Evolutionary conservation across 1,140 invertebrate species (phyloP).

Genomic region (Calephelis nemesis): DNA sequence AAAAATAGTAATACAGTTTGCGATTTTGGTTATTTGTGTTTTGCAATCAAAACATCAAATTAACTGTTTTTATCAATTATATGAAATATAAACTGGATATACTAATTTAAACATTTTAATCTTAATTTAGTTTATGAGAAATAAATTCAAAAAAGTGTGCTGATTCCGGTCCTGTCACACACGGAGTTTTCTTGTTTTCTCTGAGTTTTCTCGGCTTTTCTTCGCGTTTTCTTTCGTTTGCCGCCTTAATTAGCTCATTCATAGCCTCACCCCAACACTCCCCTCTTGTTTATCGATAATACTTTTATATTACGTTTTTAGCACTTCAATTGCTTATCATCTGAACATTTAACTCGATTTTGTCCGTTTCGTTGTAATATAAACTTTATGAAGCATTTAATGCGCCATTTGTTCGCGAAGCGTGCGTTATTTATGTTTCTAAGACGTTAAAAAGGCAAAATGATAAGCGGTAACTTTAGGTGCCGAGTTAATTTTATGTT

Average conservation of each 20-base stretch:
- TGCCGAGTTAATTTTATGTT: background rate
- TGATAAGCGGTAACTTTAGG: background rate
- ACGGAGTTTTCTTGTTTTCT: conserved; percentile 74
- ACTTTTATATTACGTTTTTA: conserved; percentile 70
- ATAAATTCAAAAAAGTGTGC: background rate
- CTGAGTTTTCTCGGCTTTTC: conserved; percentile 74
- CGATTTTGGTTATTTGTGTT: no score
- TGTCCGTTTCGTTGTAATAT: conserved; percentile 1
- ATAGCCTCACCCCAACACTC: conserved; percentile 44
- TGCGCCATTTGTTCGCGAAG: conserved; percentile 21
- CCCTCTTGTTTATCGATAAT: conserved; percentile 67
- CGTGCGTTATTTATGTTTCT: conserved; percentile 1
- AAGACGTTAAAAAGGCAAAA: background rate
- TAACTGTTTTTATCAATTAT: no score
- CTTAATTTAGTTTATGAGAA: no score
- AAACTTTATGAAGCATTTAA: conserved; percentile 23
- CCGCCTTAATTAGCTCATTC: conserved; percentile 75
- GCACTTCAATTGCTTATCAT: conserved; percentile 54
- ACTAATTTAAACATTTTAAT: no score
- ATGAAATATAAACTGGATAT: no score
- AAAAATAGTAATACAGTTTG: no score
- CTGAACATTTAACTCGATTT: conserved; percentile 43
- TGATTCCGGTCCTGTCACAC: conserved; percentile 42
- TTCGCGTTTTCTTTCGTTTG: conserved; percentile 73
- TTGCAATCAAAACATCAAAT: no score